A percentile compares a stretch with the other conserved stretches of the same genome.
These are phyloP conservation scores for Myotis planiceps DNA, from an alignment of 2,797 vertebrate genomes.

Conservation along the genomic window DNA sequence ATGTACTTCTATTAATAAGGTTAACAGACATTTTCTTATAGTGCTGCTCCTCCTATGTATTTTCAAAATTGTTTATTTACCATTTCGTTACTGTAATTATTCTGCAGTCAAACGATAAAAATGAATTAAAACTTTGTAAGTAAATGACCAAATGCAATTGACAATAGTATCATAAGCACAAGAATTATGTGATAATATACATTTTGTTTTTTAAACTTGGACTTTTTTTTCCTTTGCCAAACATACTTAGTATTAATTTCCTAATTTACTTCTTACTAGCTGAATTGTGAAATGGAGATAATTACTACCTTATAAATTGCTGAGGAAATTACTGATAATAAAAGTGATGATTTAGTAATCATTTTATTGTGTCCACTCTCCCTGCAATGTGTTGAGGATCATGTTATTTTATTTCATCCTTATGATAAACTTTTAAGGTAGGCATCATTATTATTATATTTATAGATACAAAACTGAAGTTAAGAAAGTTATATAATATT, in stretches of 20 bases:
- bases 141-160: background rate
- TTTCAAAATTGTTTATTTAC: background rate
- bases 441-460: background rate
- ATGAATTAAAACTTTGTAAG: background rate
- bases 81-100: background rate
- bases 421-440: background rate
- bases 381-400: background rate
- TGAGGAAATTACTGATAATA: background rate
- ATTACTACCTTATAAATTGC: background rate
- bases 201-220: background rate
- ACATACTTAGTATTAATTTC: background rate
- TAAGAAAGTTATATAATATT: background rate
- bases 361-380: background rate
- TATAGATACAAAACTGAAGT: background rate
- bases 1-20: background rate
- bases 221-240: background rate
- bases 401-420: background rate
- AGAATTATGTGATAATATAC: background rate
- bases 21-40: background rate
- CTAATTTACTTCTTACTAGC: background rate
- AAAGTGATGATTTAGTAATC: background rate
- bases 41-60: background rate
- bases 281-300: background rate
- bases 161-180: background rate
- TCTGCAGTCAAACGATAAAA: background rate